Percentiles rank a stretch among this genome's conserved stretches.
phyloP scores from a whole-genome alignment of 2,888 invertebrate species.

The Lepidochrysops patricia region DNA sequence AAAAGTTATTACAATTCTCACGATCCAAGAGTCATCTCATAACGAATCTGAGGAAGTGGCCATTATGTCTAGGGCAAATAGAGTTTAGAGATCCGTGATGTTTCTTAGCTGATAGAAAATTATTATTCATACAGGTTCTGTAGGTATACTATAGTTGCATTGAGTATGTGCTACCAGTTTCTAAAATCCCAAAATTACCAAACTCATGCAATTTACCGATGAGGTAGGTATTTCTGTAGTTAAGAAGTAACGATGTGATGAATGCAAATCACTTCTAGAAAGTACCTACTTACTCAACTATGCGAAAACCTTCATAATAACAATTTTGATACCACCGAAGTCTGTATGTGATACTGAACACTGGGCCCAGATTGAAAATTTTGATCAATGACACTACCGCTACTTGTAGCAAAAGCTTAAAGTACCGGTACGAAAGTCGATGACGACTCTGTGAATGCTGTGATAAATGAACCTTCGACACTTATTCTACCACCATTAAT shows the following conservation, averaged over 20 bases:
- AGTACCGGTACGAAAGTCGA: background rate
- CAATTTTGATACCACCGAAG: too few species aligned
- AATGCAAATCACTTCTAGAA: too few species aligned
- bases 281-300: too few species aligned
- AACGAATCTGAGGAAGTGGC: constrained; percentile 64
- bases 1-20: constrained; percentile 59
- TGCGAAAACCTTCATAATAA: too few species aligned
- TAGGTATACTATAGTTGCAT: too few species aligned
- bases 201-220: too few species aligned
- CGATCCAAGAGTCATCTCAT: constrained; percentile 55
- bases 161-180: too few species aligned
- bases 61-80: constrained; percentile 63
- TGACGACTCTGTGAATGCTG: background rate
- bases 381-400: too few species aligned
- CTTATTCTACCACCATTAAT: background rate
- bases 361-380: background rate
- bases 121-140: background rate
- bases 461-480: constrained; percentile 2
- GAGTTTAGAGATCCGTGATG: constrained; percentile 26
- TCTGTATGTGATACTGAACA: too few species aligned
- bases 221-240: too few species aligned
- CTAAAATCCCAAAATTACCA: too few species aligned
- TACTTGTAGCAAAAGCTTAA: background rate
- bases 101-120: background rate
- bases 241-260: too few species aligned